Evolutionary conservation across 2,888 invertebrate species (phyloP).

Genomic region (Ochropleura leucogaster): DNA sequence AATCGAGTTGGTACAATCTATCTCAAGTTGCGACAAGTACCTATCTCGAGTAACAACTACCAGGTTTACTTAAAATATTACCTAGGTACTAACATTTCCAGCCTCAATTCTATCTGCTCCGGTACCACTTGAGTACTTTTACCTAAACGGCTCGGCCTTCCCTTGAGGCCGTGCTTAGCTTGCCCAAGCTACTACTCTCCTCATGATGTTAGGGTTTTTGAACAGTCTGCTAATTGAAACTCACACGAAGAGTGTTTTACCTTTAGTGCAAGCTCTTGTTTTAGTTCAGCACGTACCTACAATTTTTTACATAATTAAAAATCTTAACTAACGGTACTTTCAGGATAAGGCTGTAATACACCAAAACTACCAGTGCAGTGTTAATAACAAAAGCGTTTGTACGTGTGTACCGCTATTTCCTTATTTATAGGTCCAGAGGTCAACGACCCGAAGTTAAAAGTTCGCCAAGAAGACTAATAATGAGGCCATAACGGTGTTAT

Average conservation of each 20-base stretch:
- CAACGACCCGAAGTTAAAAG: slow-evolving; percentile 45
- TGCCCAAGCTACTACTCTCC: too few relatives aligned
- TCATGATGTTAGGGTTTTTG: too few relatives aligned
- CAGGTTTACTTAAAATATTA: not conserved
- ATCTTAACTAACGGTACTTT: not conserved
- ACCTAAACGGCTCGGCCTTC: not conserved
- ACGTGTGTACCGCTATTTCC: slow-evolving; percentile 40
- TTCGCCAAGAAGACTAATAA: slow-evolving; percentile 21
- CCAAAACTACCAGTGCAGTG: slow-evolving; percentile 6
- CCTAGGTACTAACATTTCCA: not conserved
- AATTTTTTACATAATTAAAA: not conserved
- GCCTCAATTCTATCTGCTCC: not conserved
- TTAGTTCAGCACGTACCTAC: slow-evolving; percentile 12
- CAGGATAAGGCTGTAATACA: not conserved
- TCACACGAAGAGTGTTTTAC: not conserved
- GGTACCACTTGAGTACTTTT: not conserved
- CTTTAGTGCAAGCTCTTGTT: slow-evolving; percentile 4
- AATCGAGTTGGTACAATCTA: too few relatives aligned
- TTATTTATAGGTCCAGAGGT: slow-evolving; percentile 49
- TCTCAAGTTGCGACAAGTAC: not conserved
- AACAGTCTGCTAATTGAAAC: not conserved
- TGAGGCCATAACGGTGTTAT: slow-evolving; percentile 35
- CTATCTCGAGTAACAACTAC: not conserved
- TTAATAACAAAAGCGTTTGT: slow-evolving; percentile 30
- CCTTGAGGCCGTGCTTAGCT: too few relatives aligned